phyloP scores from a whole-genome alignment of 2,888 invertebrate species.

The Drosophila demipolita region DNA sequence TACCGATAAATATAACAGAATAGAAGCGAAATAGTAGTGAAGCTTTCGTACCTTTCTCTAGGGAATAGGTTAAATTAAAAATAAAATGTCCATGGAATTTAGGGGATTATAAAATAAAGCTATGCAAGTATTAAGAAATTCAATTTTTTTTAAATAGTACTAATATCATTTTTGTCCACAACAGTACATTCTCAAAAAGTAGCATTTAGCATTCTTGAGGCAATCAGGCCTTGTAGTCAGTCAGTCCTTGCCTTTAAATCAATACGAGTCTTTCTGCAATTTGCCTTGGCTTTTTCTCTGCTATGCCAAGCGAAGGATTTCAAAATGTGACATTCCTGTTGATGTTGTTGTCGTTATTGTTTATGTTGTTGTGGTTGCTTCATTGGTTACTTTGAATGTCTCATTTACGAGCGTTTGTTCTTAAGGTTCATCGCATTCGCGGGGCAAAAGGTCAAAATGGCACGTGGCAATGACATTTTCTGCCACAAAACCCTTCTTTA shows the following conservation, averaged over 20 bases:
- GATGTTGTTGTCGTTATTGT: slow-evolving; percentile 27
- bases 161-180: not conserved
- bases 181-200: not conserved
- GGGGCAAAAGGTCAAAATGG: slow-evolving; percentile 52
- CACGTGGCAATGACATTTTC: slow-evolving; percentile 57
- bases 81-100: not conserved
- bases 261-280: slow-evolving; percentile 32
- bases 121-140: too few species aligned
- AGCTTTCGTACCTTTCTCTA: not conserved
- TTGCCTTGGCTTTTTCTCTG: slow-evolving; percentile 43
- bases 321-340: slow-evolving; percentile 63
- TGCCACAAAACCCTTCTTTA: slow-evolving; percentile 12
- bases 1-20: not conserved
- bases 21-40: not conserved
- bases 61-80: not conserved
- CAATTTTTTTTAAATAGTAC: slow-evolving; percentile 23
- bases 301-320: slow-evolving; percentile 62
- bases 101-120: not conserved
- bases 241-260: slow-evolving; percentile 50
- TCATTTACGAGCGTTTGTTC: slow-evolving; percentile 64
- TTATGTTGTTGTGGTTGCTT: slow-evolving; percentile 40
- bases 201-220: not conserved
- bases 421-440: slow-evolving; percentile 70
- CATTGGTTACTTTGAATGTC: slow-evolving; percentile 59
- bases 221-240: slow-evolving; percentile 14